Conservation (phyloP, 2,888 invertebrate genomes). For the Heliconius ethilla region DNA sequence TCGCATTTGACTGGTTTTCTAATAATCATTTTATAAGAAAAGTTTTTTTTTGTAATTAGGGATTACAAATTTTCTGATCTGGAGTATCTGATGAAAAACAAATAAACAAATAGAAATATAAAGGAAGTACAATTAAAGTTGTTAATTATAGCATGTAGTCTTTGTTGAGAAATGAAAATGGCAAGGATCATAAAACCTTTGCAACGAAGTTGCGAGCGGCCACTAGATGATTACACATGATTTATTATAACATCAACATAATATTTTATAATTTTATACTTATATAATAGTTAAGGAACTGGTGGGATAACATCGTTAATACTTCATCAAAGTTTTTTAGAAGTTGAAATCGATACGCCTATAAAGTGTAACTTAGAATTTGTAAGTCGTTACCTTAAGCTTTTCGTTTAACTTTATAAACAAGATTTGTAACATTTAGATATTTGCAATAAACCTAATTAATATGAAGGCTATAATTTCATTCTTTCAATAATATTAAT, state of each 20-base stretch:
- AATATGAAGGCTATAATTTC: background rate
- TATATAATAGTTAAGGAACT: background rate
- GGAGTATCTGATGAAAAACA: background rate
- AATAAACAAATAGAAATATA: background rate
- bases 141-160: background rate
- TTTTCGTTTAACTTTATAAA: background rate
- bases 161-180: background rate
- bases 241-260: background rate
- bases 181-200: background rate
- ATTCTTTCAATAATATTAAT: background rate
- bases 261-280: background rate
- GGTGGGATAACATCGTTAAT: background rate
- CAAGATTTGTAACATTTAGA: background rate
- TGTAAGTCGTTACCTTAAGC: slow-evolving; percentile 1
- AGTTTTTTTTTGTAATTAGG: no score
- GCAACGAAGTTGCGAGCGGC: no score
- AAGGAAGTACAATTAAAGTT: background rate
- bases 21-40: no score
- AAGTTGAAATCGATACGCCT: background rate
- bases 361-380: background rate
- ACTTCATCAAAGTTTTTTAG: slow-evolving; percentile 4
- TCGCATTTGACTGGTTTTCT: no score
- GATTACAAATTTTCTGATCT: no score
- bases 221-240: no score
- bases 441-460: background rate